Conservation (phyloP, 2,888 invertebrate genomes). For the Tetragonula carbonaria region DNA sequence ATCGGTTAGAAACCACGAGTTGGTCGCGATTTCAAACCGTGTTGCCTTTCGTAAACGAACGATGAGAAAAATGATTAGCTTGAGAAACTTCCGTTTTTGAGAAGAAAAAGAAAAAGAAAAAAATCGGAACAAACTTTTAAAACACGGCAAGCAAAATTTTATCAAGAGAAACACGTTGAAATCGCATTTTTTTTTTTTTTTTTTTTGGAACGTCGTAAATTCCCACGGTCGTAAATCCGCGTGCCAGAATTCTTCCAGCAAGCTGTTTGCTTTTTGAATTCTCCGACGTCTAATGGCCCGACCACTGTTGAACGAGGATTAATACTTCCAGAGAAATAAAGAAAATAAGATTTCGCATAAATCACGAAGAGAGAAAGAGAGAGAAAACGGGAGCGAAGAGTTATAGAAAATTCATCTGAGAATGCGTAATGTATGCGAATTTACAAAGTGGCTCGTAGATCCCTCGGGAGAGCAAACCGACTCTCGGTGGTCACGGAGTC, state of each 20-base stretch:
- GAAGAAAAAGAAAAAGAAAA: not conserved
- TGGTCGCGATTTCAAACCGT: not conserved
- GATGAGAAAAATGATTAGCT: not conserved
- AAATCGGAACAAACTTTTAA: not conserved
- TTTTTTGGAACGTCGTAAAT: not conserved
- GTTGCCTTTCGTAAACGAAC: not conserved
- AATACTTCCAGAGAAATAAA: not conserved
- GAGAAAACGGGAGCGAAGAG: not conserved
- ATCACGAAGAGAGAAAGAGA: not conserved
- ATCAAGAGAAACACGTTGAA: not conserved
- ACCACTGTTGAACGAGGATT: not conserved
- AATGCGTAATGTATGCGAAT: not conserved
- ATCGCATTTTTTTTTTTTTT: not conserved
- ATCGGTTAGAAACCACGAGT: not conserved
- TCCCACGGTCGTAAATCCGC: not conserved
- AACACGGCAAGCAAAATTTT: not conserved
- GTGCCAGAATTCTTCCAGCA: not conserved
- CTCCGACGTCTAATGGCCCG: not conserved
- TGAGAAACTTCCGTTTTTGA: not conserved
- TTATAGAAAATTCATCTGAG: no score
- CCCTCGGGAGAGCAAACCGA: not conserved
- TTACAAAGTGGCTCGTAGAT: conserved; percentile 4
- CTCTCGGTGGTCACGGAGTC: not conserved
- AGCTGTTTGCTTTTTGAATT: not conserved
- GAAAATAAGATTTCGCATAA: not conserved